Evolutionary conservation across 1,140 invertebrate genomes (phyloP).

Genomic region (Microplitis mediator): DNA sequence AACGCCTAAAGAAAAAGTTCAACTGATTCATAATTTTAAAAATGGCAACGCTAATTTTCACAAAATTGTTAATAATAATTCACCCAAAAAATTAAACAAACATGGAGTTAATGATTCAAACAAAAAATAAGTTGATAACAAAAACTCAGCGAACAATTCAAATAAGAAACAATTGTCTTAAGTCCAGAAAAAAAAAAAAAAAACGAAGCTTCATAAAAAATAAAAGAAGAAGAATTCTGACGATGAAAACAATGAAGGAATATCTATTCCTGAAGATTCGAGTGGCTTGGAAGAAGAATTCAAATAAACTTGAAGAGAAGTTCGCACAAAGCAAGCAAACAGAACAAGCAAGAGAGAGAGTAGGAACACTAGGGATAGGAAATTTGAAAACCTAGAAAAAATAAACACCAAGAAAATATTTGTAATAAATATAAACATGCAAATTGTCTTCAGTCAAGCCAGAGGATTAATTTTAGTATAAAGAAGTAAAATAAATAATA

Average conservation of each 20-base stretch:
- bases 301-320: too few relatives aligned
- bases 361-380: too few relatives aligned
- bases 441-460: too few relatives aligned
- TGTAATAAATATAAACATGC: too few relatives aligned
- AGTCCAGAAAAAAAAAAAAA: constrained; percentile 18
- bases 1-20: constrained; percentile 33
- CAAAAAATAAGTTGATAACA: neutral
- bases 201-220: constrained; percentile 13
- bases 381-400: too few relatives aligned
- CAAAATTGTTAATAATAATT: neutral
- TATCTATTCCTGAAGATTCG: constrained; percentile 14
- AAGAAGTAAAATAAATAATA: too few relatives aligned
- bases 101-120: neutral
- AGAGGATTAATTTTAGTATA: too few relatives aligned
- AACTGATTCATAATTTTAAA: constrained; percentile 25
- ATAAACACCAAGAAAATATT: too few relatives aligned
- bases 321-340: too few relatives aligned
- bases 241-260: constrained; percentile 30
- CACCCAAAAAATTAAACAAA: neutral
- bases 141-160: neutral
- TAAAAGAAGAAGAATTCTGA: constrained; percentile 21
- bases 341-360: too few relatives aligned
- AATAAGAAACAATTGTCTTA: too few relatives aligned
- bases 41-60: constrained; percentile 23
- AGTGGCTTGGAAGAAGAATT: constrained; percentile 26